Percentiles rank a stretch among this genome's conserved stretches.
These are phyloP conservation scores for Spicauda simplicius DNA, from an alignment of 2,888 invertebrate genomes.

Conservation along the genomic window DNA sequence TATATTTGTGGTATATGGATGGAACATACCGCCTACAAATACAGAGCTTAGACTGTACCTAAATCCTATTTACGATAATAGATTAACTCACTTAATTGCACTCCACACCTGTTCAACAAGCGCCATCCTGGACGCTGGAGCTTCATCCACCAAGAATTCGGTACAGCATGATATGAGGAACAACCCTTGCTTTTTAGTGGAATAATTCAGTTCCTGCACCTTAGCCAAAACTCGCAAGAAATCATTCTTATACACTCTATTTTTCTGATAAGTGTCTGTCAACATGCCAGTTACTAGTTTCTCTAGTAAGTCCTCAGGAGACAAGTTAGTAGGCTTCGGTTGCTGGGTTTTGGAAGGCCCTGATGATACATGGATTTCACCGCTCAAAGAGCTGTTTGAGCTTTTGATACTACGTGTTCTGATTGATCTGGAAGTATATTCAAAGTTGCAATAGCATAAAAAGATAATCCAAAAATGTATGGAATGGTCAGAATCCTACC, in stretches of 20 bases:
- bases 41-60: no score
- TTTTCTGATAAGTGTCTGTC: conserved; percentile 71
- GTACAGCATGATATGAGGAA: conserved; percentile 84
- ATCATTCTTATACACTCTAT: conserved; percentile 78
- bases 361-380: conserved; percentile 22
- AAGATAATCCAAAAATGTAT: no score
- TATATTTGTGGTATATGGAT: no score
- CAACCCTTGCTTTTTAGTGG: conserved; percentile 72
- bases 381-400: background rate
- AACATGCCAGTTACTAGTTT: conserved; percentile 68
- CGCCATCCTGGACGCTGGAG: conserved; percentile 68
- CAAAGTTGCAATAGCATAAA: no score
- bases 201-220: conserved; percentile 68
- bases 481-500: no score
- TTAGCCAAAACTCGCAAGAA: conserved; percentile 63
- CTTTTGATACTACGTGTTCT: conserved; percentile 1
- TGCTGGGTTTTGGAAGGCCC: conserved; percentile 18
- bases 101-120: conserved; percentile 84
- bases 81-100: conserved; percentile 67
- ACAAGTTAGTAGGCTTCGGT: conserved; percentile 29
- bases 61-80: background rate
- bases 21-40: no score
- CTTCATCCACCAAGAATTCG: conserved; percentile 81
- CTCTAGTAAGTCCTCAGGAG: conserved; percentile 66
- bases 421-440: conserved; percentile 4